Evolutionary conservation across 2,888 invertebrate genomes (phyloP).

Genomic region (Drosophila testacea): DNA sequence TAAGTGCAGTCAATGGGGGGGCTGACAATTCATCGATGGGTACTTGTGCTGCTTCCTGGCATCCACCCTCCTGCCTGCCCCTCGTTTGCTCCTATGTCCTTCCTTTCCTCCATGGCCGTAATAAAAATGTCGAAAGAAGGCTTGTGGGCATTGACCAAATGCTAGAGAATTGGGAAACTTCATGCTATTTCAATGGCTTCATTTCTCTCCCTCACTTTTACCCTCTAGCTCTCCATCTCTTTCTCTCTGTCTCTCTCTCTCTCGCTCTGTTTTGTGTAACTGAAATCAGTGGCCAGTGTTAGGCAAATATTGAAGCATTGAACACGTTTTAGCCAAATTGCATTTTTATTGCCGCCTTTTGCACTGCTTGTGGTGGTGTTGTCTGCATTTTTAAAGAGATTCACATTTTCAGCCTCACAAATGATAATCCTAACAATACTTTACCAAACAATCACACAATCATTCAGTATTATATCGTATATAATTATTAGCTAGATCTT

Average conservation of each 20-base stretch:
- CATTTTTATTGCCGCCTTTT: slow-evolving; percentile 77
- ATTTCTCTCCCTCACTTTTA: slow-evolving; percentile 15
- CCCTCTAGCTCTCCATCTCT: background rate
- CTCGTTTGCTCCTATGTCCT: background rate
- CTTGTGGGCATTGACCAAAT: slow-evolving; percentile 73
- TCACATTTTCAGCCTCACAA: too few species aligned
- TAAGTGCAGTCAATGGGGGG: slow-evolving; percentile 34
- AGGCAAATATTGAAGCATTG: slow-evolving; percentile 75
- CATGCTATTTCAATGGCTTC: slow-evolving; percentile 62
- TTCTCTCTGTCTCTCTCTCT: slow-evolving; percentile 9
- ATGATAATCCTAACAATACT: background rate
- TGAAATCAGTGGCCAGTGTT: slow-evolving; percentile 48
- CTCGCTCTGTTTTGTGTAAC: slow-evolving; percentile 30
- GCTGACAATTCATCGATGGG: slow-evolving; percentile 17
- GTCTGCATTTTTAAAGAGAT: slow-evolving; percentile 28
- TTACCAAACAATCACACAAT: background rate
- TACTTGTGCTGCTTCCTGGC: slow-evolving; percentile 44
- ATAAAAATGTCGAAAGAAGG: slow-evolving; percentile 74
- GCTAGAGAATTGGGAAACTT: slow-evolving; percentile 58
- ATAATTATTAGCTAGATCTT: background rate
- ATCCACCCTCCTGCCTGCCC: slow-evolving; percentile 7
- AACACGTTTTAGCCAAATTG: slow-evolving; percentile 77
- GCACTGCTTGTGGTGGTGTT: slow-evolving; percentile 17
- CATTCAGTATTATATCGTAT: background rate
- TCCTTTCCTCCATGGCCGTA: slow-evolving; percentile 11